A percentile compares a stretch with the other conserved stretches of the same genome.
Conservation (phyloP, 2,888 invertebrate genomes). For the Cheiracanthium punctorium region DNA sequence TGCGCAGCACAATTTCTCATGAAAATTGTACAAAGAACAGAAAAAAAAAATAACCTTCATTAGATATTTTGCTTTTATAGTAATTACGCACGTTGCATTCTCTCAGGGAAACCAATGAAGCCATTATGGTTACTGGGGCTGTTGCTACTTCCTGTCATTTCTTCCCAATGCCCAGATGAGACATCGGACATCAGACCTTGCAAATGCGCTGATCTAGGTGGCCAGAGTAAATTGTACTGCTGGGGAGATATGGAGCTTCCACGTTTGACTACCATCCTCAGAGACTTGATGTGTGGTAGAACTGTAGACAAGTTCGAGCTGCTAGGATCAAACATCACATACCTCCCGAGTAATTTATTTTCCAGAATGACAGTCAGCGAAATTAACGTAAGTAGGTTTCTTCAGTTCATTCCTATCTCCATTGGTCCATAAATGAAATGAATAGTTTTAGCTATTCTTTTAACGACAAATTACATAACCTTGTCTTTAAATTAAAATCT, state of each 20-base stretch:
- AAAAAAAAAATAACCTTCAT: too few relatives aligned
- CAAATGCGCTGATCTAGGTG: not conserved
- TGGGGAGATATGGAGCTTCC: conserved; percentile 15
- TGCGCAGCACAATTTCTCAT: too few relatives aligned
- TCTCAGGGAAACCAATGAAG: too few relatives aligned
- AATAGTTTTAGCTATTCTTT: too few relatives aligned
- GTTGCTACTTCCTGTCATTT: not conserved
- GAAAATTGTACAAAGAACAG: too few relatives aligned
- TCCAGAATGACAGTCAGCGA: conserved; percentile 35
- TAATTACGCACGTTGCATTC: too few relatives aligned
- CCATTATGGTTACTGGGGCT: too few relatives aligned
- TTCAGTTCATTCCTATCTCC: too few relatives aligned
- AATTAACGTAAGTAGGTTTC: conserved; percentile 39
- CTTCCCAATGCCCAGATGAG: conserved; percentile 23
- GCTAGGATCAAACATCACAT: conserved; percentile 1
- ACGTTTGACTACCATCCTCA: conserved; percentile 18
- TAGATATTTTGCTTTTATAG: too few relatives aligned
- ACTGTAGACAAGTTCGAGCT: conserved; percentile 30
- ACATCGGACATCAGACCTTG: not conserved
- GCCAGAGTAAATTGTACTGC: conserved; percentile 14
- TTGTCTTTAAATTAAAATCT: too few relatives aligned
- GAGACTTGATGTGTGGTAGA: conserved; percentile 24
- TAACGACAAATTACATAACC: too few relatives aligned
- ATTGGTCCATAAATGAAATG: too few relatives aligned
- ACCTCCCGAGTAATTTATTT: conserved; percentile 57